Base-by-base conservation (phyloP, 2,113 vertebrate genomes). In the Alosa alosa region DNA sequence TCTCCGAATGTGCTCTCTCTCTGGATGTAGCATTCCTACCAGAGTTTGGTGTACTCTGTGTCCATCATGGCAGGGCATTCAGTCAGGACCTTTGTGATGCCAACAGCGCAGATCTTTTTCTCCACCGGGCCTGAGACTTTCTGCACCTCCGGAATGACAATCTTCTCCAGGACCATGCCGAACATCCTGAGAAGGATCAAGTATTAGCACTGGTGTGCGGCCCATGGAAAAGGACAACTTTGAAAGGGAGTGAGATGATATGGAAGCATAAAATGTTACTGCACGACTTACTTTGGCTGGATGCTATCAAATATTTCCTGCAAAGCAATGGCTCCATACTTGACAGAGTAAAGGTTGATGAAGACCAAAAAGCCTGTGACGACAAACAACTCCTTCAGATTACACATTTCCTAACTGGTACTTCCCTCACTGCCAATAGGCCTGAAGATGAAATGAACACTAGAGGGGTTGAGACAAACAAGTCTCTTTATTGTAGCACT, bases 51-150 rank as follows among this genome's bases (percentile, higher is more conserved):
- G 90, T 99, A 99, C 20, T 99, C 98, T 0, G 98, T 98, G 90
- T 99, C 98, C 97, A 99, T 99, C 98, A 99, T 98, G 0, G 97
- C 93, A 15, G 98, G 98, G 86, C 98, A 99, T 90, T 99, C 98
- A 0, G 98, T 99, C 49, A 99, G 93, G 91, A 99, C 88, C 89
- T 99, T 99, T 18, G 96, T 99, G 89, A 99, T 99, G 49, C 98
- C 98, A 86, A 99, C 97, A 6, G 98, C 98, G 90, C 98, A 99
- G 82, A 99, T 99, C 93, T 99, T 99, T 94, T 99, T 99, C 90
- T 99, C 98, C 82, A 99, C 95, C 85, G 95, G 91, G 55, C 98
- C 98, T 45, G 98, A 99, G 41, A 99, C 98, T 86, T 99, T 99
- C 92, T 99, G 98, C 87, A 99, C 97, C 93, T 99, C 98, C 57